Conservation (phyloP, 2,888 invertebrate species). For the Spatulosminthurus flaviceps region DNA sequence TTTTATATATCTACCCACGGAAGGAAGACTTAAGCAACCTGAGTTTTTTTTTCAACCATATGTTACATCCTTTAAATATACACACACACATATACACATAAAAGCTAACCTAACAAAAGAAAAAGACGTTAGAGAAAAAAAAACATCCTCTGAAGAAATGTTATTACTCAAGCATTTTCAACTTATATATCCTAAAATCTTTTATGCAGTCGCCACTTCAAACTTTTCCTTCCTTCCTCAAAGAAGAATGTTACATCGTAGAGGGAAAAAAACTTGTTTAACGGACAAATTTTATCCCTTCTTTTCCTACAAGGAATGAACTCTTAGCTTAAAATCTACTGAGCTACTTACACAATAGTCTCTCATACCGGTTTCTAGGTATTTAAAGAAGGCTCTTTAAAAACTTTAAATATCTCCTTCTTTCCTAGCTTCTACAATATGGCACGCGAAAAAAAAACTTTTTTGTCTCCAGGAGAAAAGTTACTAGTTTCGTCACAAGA, state of each 20-base stretch:
- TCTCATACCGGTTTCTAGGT: conserved; percentile 2
- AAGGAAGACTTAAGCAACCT: background rate
- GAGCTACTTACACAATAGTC: background rate
- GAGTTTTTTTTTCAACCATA: background rate
- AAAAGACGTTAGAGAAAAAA: conserved; percentile 26
- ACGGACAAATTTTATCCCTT: conserved; percentile 20
- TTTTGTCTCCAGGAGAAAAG: conserved; percentile 10
- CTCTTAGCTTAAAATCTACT: conserved; percentile 15
- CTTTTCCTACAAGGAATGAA: conserved; percentile 9
- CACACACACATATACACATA: background rate
- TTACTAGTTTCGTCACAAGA: background rate
- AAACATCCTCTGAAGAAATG: conserved; percentile 16
- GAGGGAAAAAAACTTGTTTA: conserved; percentile 19
- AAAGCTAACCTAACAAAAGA: conserved; percentile 7
- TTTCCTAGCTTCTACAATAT: conserved; percentile 24
- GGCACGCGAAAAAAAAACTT: too few species aligned
- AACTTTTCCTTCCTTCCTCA: conserved; percentile 10
- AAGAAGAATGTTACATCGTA: too few species aligned
- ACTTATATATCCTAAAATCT: background rate
- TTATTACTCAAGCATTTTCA: conserved; percentile 15
- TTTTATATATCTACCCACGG: background rate
- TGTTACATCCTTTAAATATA: background rate
- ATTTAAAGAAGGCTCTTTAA: conserved; percentile 23
- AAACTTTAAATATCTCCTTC: conserved; percentile 28
- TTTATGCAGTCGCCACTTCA: conserved; percentile 7